Percentiles rank a stretch among this genome's conserved stretches.
Conservation (phyloP, 1,140 invertebrate genomes). For the Tetraneura akinire region DNA sequence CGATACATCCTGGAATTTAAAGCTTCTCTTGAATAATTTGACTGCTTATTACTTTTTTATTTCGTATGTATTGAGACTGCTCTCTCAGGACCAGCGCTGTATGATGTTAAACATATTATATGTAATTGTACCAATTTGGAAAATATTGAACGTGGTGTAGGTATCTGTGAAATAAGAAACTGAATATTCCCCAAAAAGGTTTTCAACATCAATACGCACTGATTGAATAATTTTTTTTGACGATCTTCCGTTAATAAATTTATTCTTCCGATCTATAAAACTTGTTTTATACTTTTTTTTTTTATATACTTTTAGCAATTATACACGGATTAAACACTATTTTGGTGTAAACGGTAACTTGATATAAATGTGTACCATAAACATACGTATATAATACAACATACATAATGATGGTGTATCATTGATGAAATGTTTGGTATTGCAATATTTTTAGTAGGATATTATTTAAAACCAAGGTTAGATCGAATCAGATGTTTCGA, state of each 20-base stretch:
- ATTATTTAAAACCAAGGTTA: too few species aligned
- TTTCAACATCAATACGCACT: neutral
- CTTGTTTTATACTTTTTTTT: too few species aligned
- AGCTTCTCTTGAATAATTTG: neutral
- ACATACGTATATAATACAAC: too few species aligned
- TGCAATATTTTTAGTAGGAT: too few species aligned
- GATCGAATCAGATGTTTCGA: too few species aligned
- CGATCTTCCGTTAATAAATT: neutral
- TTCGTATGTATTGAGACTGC: neutral
- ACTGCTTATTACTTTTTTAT: neutral
- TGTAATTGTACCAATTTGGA: constrained; percentile 11
- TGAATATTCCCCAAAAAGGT: neutral
- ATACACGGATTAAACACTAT: too few species aligned
- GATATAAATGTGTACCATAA: too few species aligned
- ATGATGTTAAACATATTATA: constrained; percentile 19
- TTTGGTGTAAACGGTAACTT: too few species aligned
- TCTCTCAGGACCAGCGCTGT: constrained; percentile 5
- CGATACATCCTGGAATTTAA: neutral
- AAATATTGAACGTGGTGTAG: constrained; percentile 2
- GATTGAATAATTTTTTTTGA: neutral
- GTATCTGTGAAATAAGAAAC: neutral
- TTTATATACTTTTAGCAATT: too few species aligned
- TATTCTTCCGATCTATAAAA: constrained; percentile 13
- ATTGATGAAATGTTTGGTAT: too few species aligned
- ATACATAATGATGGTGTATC: too few species aligned